Base-by-base conservation (phyloP, 2,113 vertebrate genomes). In the Neolamprologus falcicula region DNA sequence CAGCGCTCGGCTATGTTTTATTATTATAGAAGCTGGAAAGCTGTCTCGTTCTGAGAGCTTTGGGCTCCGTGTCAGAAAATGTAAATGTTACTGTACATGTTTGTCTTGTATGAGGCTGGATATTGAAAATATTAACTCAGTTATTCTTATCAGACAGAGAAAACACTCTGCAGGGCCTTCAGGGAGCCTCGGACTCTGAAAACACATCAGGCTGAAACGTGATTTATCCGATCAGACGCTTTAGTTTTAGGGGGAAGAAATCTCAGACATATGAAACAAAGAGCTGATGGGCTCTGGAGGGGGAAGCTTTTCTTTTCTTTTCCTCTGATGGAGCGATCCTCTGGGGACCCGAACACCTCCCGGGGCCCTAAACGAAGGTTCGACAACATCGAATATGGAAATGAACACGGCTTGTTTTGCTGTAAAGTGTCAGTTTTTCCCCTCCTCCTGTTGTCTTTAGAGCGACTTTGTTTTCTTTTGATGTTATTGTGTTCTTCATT, bases 401-500 rank as follows among this genome's bases (percentile, higher is more conserved):
- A 94, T 94, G 84, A 95, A 92, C 55, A 68, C 47, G 63, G 26
- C 73, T 92, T 86, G 88, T 92, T 88, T 87, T 88, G 89, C 92
- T 90, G 86, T 89, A 88, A 91, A 89, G 80, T 86, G 83, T 89
- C 92, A 80, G 68, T 84, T 86, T 89, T 66, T 40, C 24, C 40
- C 52, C 53, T 85, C 57, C 71, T 73, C 61, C 83, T 81, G 47
- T 86, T 73, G 84, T 85, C 54, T 84, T 86, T 80, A 90, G 86
- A 90, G 80, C 16, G 57, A 90, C 81, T 88, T 89, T 90, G 91
- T 91, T 86, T 78, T 78, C 92, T 53, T 96, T 93, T 95, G 93
- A 96, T 92, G 82, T 95, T 92, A 94, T 94, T 88, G 87, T 93
- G 93, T 91, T 93, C 90, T 89, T 92, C 90, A 80, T 93, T 82